Evolutionary conservation across 2,888 invertebrate genomes (phyloP).

Genomic region (Azorinus chamasolen): DNA sequence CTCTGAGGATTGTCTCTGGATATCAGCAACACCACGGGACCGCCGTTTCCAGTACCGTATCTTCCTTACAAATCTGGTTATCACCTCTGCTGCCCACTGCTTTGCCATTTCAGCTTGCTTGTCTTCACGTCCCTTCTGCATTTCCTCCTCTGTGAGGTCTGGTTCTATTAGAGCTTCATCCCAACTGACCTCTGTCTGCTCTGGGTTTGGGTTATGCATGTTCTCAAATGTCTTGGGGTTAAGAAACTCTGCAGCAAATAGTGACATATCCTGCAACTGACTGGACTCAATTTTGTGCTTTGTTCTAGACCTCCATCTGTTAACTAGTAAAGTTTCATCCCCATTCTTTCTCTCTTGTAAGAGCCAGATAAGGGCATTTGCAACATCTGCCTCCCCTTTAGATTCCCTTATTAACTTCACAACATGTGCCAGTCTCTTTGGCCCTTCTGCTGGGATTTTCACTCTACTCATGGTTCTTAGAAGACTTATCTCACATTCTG

Average conservation of each 20-base stretch:
- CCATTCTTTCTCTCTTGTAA: constrained; percentile 42
- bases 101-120: constrained; percentile 36
- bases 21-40: constrained; percentile 11
- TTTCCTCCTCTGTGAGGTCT: constrained; percentile 50
- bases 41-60: constrained; percentile 18
- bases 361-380: constrained; percentile 29
- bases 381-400: constrained; percentile 56
- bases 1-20: constrained; percentile 4
- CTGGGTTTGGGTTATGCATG: not conserved
- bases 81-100: constrained; percentile 37
- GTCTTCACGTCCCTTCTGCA: constrained; percentile 43
- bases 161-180: constrained; percentile 28
- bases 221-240: not conserved
- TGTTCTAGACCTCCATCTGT: constrained; percentile 51
- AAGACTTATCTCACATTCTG: constrained; percentile 48
- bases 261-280: constrained; percentile 8
- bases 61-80: constrained; percentile 46
- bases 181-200: not conserved
- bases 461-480: constrained; percentile 52
- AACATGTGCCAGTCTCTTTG: constrained; percentile 51
- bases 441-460: constrained; percentile 31
- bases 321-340: constrained; percentile 45
- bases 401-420: constrained; percentile 39
- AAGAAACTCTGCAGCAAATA: constrained; percentile 9
- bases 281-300: constrained; percentile 10